These are phyloP conservation scores for Contarinia nasturtii DNA, from an alignment of 1,140 invertebrate species.

Conservation along the genomic window DNA sequence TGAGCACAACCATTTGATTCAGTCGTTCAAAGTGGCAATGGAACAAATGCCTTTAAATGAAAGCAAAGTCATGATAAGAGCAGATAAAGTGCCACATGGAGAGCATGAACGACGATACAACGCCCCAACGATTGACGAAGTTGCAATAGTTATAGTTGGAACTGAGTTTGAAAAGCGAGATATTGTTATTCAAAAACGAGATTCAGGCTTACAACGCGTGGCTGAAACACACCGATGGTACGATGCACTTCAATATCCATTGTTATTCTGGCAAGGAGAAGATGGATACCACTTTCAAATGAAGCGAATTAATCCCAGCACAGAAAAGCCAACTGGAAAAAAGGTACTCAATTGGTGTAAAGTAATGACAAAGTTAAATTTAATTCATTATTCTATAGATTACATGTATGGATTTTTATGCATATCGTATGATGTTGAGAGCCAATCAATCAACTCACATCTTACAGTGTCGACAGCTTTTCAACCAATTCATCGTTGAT, in stretches of 20 bases:
- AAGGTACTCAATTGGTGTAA: too few species aligned
- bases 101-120: constrained; percentile 21
- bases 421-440: background rate
- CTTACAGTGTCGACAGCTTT: constrained; percentile 1
- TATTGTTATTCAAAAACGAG: too few species aligned
- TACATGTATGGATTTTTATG: background rate
- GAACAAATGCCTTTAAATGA: constrained; percentile 16
- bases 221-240: constrained; percentile 25
- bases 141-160: too few species aligned
- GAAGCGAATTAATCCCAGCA: constrained; percentile 16
- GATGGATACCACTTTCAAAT: constrained; percentile 26
- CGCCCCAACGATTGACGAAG: too few species aligned
- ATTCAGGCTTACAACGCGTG: too few species aligned
- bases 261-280: constrained; percentile 27
- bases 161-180: too few species aligned
- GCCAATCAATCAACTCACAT: background rate
- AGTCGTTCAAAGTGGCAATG: constrained; percentile 19
- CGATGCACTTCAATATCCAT: constrained; percentile 29
- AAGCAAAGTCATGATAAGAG: constrained; percentile 18
- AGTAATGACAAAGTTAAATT: too few species aligned
- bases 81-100: constrained; percentile 19
- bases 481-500: constrained; percentile 25
- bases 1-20: constrained; percentile 15
- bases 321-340: too few species aligned
- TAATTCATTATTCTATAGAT: too few species aligned